phyloP scores from a whole-genome alignment of 2,888 invertebrate genomes.

The Coleophora deauratella region DNA sequence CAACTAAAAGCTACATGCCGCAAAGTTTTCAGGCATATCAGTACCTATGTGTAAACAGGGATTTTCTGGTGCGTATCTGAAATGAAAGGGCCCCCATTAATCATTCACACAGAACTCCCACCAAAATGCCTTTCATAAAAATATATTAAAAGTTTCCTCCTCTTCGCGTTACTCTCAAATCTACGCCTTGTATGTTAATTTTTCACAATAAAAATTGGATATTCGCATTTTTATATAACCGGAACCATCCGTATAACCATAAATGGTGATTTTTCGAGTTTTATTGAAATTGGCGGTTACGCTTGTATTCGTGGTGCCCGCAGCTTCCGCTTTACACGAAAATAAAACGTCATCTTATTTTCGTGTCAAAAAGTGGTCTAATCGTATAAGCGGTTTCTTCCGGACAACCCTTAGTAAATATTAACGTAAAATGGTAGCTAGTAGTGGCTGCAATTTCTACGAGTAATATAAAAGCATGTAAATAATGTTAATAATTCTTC shows the following conservation, averaged over 20 bases:
- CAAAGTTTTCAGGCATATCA: too few relatives aligned
- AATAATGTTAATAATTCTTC: too few relatives aligned
- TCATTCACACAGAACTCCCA: slow-evolving; percentile 53
- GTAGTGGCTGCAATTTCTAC: too few relatives aligned
- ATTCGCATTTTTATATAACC: slow-evolving; percentile 41
- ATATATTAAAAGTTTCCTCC: slow-evolving; percentile 59
- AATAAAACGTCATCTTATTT: neutral
- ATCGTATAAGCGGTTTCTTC: too few relatives aligned
- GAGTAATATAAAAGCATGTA: neutral
- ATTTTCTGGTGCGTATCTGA: too few relatives aligned
- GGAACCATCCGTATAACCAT: slow-evolving; percentile 26
- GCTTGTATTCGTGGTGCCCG: slow-evolving; percentile 5
- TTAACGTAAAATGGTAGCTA: too few relatives aligned
- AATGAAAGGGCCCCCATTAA: slow-evolving; percentile 43
- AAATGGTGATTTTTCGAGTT: slow-evolving; percentile 29
- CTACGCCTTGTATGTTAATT: slow-evolving; percentile 62
- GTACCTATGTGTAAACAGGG: too few relatives aligned
- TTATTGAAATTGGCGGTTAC: slow-evolving; percentile 20
- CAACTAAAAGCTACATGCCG: too few relatives aligned
- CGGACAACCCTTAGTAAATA: too few relatives aligned
- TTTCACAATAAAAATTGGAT: slow-evolving; percentile 46
- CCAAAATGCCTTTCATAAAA: slow-evolving; percentile 60
- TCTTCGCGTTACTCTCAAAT: slow-evolving; percentile 31
- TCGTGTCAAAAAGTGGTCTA: too few relatives aligned
- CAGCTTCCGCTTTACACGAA: neutral